phyloP scores from a whole-genome alignment of 2,797 vertebrate species.

The Typhlichthys eigenmanni region DNA sequence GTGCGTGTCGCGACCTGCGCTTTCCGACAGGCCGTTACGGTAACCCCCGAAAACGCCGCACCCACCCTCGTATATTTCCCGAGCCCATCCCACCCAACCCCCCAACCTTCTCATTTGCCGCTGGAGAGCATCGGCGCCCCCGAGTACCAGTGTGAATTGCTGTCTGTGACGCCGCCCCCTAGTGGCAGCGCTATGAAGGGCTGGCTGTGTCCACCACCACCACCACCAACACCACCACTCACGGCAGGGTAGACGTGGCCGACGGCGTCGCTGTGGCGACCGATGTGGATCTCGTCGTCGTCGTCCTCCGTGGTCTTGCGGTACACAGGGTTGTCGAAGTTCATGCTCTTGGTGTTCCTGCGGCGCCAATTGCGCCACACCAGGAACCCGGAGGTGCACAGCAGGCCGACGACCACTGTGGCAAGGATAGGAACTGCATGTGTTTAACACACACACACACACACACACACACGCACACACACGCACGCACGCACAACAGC shows the following conservation, averaged over 20 bases:
- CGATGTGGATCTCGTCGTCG: conserved; percentile 96
- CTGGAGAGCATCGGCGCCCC: conserved; percentile 77
- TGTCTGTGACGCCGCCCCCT: conserved; percentile 76
- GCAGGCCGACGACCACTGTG: conserved; percentile 89
- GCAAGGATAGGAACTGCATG: conserved; percentile 87
- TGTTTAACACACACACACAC: conserved; percentile 81
- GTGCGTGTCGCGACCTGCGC: conserved; percentile 37
- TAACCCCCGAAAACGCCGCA: conserved; percentile 16
- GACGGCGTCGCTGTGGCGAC: conserved; percentile 87
- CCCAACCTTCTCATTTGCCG: conserved; percentile 67
- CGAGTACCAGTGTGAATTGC: conserved; percentile 83
- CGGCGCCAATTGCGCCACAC: conserved; percentile 98
- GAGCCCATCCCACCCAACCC: neutral
- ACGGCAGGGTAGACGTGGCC: conserved; percentile 97
- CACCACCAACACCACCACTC: conserved; percentile 70
- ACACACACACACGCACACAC: conserved; percentile 79
- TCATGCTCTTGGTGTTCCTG: conserved; percentile 99
- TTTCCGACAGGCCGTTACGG: conserved; percentile 35
- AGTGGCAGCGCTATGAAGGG: conserved; percentile 80
- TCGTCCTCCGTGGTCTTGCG: conserved; percentile 94
- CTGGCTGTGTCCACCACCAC: conserved; percentile 67
- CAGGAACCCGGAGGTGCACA: conserved; percentile 93
- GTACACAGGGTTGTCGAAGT: conserved; percentile 98
- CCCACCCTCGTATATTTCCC: conserved; percentile 16
- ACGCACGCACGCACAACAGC: conserved; percentile 72